Conservation (phyloP, 2,888 invertebrate genomes). For the Cyrtodaria siliqua region DNA sequence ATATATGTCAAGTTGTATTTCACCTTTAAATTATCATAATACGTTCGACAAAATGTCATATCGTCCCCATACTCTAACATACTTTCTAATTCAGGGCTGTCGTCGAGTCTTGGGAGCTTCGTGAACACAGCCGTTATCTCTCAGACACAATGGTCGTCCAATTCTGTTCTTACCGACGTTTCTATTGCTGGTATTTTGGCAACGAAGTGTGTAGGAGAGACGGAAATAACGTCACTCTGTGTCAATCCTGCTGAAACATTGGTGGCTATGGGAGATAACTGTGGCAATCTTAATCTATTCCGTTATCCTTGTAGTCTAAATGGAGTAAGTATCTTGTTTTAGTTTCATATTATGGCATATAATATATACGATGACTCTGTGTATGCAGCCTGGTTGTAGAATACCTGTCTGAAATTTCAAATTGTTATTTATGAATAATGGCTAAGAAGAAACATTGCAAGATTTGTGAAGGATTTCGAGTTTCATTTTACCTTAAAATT, state of each 20-base stretch:
- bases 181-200: conserved; percentile 76
- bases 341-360: no score
- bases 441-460: no score
- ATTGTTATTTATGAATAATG: no score
- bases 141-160: conserved; percentile 59
- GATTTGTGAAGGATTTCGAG: no score
- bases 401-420: no score
- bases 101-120: conserved; percentile 30
- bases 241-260: conserved; percentile 68
- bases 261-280: conserved; percentile 79
- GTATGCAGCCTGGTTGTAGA: no score
- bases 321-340: conserved; percentile 71
- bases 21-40: no score
- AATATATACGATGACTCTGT: no score
- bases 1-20: no score
- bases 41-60: no score
- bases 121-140: conserved; percentile 16
- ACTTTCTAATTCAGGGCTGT: conserved; percentile 65
- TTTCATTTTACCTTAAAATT: no score
- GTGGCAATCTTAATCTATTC: conserved; percentile 78
- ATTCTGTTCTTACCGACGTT: conserved; percentile 64
- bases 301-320: conserved; percentile 77
- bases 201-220: conserved; percentile 70
- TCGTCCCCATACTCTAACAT: no score
- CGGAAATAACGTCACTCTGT: conserved; percentile 71